Percentiles rank a stretch among this genome's conserved stretches.
Conservation (phyloP, 2,888 invertebrate species). For the Callosobruchus maculatus region DNA sequence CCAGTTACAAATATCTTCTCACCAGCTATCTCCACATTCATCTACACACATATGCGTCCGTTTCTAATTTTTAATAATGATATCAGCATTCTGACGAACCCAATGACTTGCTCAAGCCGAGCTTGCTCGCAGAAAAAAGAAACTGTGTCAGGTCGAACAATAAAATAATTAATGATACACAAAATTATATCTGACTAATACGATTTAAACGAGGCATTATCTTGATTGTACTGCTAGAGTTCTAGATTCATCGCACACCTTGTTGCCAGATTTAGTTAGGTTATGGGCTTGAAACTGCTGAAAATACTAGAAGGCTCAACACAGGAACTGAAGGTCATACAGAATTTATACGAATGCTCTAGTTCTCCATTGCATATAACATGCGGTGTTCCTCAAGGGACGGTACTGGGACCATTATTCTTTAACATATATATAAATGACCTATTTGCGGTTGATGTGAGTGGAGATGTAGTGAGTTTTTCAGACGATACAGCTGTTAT, state of each 20-base stretch:
- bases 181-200: slow-evolving; percentile 5
- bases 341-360: no score
- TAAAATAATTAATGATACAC: slow-evolving; percentile 8
- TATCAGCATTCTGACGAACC: neutral
- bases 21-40: neutral
- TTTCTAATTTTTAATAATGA: neutral
- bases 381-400: no score
- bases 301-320: no score
- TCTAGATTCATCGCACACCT: slow-evolving; percentile 1
- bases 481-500: no score
- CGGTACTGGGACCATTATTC: no score
- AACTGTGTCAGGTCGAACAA: slow-evolving; percentile 8
- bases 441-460: no score
- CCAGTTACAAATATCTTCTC: neutral
- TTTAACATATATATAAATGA: no score
- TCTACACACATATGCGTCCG: neutral
- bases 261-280: neutral
- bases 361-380: no score
- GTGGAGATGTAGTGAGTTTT: no score
- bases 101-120: neutral
- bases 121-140: neutral
- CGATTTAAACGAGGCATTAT: slow-evolving; percentile 8
- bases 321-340: no score
- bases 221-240: slow-evolving; percentile 5
- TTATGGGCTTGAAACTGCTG: no score